These are phyloP conservation scores for Atta texana DNA, from an alignment of 1,140 invertebrate genomes.

Conservation along the genomic window DNA sequence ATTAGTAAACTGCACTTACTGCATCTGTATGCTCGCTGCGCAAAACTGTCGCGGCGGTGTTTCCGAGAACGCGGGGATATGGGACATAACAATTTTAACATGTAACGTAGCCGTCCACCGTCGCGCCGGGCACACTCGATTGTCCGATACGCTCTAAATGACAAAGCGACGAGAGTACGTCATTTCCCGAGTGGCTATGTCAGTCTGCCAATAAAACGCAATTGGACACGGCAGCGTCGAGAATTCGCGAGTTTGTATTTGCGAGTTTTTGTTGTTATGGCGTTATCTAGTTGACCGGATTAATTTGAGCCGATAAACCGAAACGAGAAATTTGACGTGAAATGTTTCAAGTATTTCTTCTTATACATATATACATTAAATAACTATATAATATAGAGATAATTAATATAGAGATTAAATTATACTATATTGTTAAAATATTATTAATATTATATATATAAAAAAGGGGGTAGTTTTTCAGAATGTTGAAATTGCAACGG, in stretches of 20 bases:
- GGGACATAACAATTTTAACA: constrained; percentile 44
- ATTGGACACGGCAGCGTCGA: constrained; percentile 39
- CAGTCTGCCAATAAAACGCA: constrained; percentile 62
- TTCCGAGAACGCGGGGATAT: background rate
- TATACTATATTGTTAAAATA: background rate
- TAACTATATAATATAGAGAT: background rate
- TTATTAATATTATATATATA: background rate
- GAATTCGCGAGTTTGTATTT: constrained; percentile 28
- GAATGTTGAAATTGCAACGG: background rate
- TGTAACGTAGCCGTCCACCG: constrained; percentile 19
- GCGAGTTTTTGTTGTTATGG: constrained; percentile 38
- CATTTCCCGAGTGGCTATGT: constrained; percentile 60
- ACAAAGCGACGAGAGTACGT: constrained; percentile 59
- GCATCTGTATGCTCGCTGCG: background rate
- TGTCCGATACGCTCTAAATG: constrained; percentile 56
- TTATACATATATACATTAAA: background rate
- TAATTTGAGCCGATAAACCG: constrained; percentile 25
- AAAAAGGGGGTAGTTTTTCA: background rate
- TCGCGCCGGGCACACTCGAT: constrained; percentile 49
- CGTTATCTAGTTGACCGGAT: constrained; percentile 22
- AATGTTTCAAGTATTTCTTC: background rate
- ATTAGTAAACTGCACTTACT: constrained; percentile 46
- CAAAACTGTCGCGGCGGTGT: background rate
- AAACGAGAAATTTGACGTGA: background rate
- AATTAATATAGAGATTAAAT: background rate